Evolutionary conservation across 30 jellyfish, hydroid and myxozoan genomes (phyloP).

Genomic region (Aurelia sp.): DNA sequence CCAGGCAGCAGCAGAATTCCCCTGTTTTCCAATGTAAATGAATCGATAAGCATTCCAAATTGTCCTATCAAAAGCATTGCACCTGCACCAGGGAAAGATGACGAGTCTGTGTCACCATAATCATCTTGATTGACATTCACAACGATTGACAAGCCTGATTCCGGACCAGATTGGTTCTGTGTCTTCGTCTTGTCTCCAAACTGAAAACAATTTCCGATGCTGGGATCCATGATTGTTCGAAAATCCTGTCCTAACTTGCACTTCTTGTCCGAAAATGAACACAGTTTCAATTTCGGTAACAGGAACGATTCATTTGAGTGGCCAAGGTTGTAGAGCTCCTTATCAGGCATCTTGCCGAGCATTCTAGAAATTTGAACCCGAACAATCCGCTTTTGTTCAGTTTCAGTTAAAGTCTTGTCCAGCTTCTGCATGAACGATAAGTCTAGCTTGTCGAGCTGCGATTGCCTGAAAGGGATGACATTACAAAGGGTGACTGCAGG

Average conservation of each 20-base stretch:
- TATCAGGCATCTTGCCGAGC: not conserved
- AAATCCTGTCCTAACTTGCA: constrained; percentile 2
- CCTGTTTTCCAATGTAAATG: not conserved
- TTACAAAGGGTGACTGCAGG: constrained; percentile 27
- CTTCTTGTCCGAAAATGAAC: not conserved
- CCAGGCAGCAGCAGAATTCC: constrained; percentile 32
- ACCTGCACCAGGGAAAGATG: constrained; percentile 6
- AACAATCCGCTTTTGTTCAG: not conserved
- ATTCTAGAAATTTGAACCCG: not conserved
- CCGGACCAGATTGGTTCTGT: constrained; percentile 3
- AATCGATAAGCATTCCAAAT: not conserved
- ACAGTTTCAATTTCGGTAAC: not conserved
- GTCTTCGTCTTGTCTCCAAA: not conserved
- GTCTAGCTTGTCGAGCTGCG: not conserved
- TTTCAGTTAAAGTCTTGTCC: not conserved
- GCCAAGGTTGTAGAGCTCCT: not conserved
- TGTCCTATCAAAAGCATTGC: constrained; percentile 7
- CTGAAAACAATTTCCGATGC: constrained; percentile 42
- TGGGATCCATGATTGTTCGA: not conserved
- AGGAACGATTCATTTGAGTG: not conserved
- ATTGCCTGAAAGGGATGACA: constrained; percentile 3
- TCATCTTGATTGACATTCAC: constrained; percentile 31
- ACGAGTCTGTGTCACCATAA: not conserved
- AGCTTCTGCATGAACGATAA: not conserved
- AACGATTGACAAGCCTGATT: constrained; percentile 15